Percentiles rank a stretch among this genome's conserved stretches.
Evolutionary conservation across 2,888 invertebrate species (phyloP).

Genomic region (Habroteleia sp.): DNA sequence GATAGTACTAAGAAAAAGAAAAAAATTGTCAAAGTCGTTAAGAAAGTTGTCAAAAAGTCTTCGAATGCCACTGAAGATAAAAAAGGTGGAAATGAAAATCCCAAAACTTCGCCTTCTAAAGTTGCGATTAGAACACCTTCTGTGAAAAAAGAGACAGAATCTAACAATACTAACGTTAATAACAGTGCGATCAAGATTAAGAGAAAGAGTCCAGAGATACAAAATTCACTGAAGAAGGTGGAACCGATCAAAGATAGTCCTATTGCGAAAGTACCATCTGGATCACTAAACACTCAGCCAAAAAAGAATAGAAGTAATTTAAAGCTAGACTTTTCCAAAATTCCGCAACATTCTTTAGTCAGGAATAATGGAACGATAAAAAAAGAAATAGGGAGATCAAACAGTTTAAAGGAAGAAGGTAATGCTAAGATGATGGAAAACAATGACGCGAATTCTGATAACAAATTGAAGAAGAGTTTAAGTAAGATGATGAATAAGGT

Average conservation of each 20-base stretch:
- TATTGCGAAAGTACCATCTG: conserved; percentile 5
- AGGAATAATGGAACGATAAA: conserved; percentile 68
- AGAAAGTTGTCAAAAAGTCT: conserved; percentile 74
- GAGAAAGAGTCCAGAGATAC: conserved; percentile 50
- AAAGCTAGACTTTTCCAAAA: conserved; percentile 77
- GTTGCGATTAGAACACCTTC: conserved; percentile 50
- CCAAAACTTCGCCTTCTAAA: conserved; percentile 53
- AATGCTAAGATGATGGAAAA: conserved; percentile 11
- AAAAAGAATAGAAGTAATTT: conserved; percentile 71
- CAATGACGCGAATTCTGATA: conserved; percentile 11
- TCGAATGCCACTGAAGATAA: conserved; percentile 71
- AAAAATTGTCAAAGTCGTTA: conserved; percentile 73
- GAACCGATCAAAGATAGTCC: conserved; percentile 26
- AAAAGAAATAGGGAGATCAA: conserved; percentile 41
- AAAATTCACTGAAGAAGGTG: conserved; percentile 19
- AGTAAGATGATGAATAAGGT: conserved; percentile 71
- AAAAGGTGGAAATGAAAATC: conserved; percentile 68
- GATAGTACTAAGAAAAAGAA: conserved; percentile 74
- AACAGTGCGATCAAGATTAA: conserved; percentile 36
- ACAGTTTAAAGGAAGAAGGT: conserved; percentile 31
- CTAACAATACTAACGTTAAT: no score
- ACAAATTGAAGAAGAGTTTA: conserved; percentile 62
- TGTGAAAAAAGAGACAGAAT: conserved; percentile 60
- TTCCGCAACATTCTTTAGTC: conserved; percentile 76
- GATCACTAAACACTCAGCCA: neutral